Evolutionary conservation across 2,888 invertebrate species (phyloP).

Genomic region (Seira ritae): DNA sequence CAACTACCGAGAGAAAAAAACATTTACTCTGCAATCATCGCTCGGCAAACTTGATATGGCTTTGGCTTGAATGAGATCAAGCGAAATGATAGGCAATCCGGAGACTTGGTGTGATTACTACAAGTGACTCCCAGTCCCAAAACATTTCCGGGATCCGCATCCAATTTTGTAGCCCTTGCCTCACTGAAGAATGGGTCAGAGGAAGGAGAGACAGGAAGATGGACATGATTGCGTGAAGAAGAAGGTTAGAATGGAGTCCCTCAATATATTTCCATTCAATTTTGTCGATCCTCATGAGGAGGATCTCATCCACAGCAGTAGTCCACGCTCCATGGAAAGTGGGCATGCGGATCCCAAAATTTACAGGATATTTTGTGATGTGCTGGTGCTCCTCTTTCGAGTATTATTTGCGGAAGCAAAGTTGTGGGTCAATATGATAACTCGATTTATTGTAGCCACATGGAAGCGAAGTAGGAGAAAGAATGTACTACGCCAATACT

Average conservation of each 20-base stretch:
- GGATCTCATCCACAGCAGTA: too few relatives aligned
- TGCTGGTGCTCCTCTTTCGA: conserved; percentile 57
- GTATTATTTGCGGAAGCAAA: conserved; percentile 50
- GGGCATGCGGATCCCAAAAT: neutral
- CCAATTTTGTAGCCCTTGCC: too few relatives aligned
- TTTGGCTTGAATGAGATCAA: too few relatives aligned
- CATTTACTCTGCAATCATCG: too few relatives aligned
- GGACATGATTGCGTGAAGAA: neutral
- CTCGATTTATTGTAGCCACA: conserved; percentile 25
- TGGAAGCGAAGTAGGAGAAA: conserved; percentile 62
- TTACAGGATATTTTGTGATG: conserved; percentile 59
- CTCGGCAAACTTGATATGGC: too few relatives aligned
- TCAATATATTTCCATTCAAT: conserved; percentile 21
- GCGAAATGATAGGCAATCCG: too few relatives aligned
- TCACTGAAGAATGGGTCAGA: neutral
- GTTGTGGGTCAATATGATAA: conserved; percentile 53
- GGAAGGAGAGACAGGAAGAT: neutral
- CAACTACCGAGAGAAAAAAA: too few relatives aligned
- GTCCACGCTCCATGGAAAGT: too few relatives aligned
- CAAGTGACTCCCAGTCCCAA: too few relatives aligned
- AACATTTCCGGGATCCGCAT: too few relatives aligned
- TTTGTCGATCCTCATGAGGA: conserved; percentile 16
- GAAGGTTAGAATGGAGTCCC: neutral
- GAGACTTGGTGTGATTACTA: too few relatives aligned
- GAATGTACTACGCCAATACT: neutral